Conservation (phyloP, 2,113 vertebrate species). For the Upupa epops region DNA sequence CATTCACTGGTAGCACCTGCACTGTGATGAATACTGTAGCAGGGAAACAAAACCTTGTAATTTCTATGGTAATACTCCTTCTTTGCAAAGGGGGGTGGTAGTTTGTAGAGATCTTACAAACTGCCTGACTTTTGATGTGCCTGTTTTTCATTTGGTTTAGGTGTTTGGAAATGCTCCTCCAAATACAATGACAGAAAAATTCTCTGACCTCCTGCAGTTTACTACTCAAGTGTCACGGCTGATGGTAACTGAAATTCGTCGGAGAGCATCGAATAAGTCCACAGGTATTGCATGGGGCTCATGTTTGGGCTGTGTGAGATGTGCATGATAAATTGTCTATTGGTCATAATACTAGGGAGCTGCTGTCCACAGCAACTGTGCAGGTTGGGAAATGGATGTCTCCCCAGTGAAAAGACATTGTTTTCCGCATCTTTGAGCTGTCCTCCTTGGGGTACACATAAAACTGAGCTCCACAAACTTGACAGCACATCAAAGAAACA, state of each 20-base stretch:
- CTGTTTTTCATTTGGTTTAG: constrained; percentile 65
- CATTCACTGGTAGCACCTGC: neutral
- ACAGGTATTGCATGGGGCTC: constrained; percentile 80
- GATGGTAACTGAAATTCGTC: constrained; percentile 98
- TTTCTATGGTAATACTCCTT: neutral
- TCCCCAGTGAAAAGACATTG: rapidly evolving
- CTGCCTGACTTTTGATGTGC: neutral
- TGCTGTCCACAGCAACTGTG: neutral
- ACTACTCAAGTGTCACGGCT: constrained; percentile 97
- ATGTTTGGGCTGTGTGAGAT: neutral
- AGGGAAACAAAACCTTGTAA: neutral
- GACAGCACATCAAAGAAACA: neutral
- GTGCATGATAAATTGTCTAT: neutral
- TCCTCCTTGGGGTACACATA: neutral
- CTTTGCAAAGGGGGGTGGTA: neutral
- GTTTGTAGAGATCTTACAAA: neutral
- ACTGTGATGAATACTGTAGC: neutral
- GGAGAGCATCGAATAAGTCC: constrained; percentile 96
- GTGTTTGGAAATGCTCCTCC: constrained; percentile 96
- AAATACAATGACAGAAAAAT: constrained; percentile 96
- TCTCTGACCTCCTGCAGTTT: constrained; percentile 98
- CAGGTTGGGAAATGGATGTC: neutral
- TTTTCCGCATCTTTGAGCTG: neutral
- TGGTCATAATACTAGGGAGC: neutral
- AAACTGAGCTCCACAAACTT: neutral